Conservation (phyloP, 2,113 vertebrate genomes). For the Microtus pennsylvanicus region DNA sequence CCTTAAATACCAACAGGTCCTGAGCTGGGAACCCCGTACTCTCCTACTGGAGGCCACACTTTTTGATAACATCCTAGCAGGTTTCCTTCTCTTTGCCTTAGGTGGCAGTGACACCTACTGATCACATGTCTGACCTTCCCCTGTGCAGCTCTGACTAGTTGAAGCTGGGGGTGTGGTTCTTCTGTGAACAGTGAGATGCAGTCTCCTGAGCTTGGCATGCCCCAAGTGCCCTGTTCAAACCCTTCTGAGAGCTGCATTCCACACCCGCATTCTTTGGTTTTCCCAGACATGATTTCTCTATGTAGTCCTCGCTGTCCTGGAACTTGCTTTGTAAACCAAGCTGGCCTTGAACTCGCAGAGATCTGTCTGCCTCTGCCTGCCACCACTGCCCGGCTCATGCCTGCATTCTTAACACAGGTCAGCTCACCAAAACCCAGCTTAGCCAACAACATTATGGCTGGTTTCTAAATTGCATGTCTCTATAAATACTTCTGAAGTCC, state of each 20-base stretch:
- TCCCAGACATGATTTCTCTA: too few species aligned
- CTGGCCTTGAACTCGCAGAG: too few species aligned
- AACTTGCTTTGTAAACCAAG: too few species aligned
- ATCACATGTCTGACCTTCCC: fast-evolving
- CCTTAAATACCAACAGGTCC: neutral
- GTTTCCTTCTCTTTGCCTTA: neutral
- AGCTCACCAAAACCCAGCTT: neutral
- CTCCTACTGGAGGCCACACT: neutral
- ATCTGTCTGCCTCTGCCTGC: too few species aligned
- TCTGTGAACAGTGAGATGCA: neutral
- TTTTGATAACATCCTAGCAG: neutral
- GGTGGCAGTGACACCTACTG: neutral
- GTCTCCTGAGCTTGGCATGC: neutral
- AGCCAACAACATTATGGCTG: neutral
- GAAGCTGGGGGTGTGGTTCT: neutral
- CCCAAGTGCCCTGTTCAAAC: fast-evolving
- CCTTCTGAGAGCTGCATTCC: neutral
- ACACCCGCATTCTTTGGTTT: neutral
- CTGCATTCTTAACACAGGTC: neutral
- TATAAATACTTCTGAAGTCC: neutral
- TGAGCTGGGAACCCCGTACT: neutral
- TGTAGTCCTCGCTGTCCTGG: too few species aligned
- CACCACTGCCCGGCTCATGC: too few species aligned
- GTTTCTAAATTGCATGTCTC: neutral
- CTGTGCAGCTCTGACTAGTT: neutral